Evolutionary conservation across 2,888 invertebrate genomes (phyloP).

Genomic region (Drosophila vallismaia): DNA sequence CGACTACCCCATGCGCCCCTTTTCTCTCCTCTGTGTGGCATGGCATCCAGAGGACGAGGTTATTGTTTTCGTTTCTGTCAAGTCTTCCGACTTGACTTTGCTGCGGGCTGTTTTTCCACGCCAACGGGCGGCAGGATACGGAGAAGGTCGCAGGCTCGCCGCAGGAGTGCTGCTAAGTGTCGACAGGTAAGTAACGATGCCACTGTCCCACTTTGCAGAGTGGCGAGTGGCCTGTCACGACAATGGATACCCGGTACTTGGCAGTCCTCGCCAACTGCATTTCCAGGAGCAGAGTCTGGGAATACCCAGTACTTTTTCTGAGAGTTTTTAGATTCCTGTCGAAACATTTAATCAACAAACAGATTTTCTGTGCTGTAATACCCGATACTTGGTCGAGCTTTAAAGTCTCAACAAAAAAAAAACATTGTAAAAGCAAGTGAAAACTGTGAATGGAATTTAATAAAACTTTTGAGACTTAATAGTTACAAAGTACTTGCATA

Average conservation of each 20-base stretch:
- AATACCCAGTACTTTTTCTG: too few relatives aligned
- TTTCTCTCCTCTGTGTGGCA: too few relatives aligned
- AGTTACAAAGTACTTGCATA: background rate
- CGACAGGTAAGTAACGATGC: slow-evolving; percentile 34
- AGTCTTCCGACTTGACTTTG: slow-evolving; percentile 7
- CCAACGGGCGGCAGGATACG: background rate
- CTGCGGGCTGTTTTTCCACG: slow-evolving; percentile 3
- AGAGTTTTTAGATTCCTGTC: too few relatives aligned
- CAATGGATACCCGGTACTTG: background rate
- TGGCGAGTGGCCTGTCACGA: background rate
- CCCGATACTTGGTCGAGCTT: too few relatives aligned
- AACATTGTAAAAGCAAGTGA: background rate
- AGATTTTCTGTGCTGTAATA: too few relatives aligned
- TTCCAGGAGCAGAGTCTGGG: too few relatives aligned
- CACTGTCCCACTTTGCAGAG: background rate
- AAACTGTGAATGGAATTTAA: background rate
- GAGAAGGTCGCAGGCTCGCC: slow-evolving; percentile 7
- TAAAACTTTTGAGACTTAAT: background rate
- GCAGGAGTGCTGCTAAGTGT: slow-evolving; percentile 33
- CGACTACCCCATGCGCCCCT: too few relatives aligned
- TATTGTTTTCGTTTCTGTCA: slow-evolving; percentile 3
- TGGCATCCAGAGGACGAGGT: background rate
- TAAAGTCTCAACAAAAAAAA: background rate
- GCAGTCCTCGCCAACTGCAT: background rate
- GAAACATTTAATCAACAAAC: too few relatives aligned